Conservation (phyloP, 2,797 vertebrate species). For the Sebastes reedi region DNA sequence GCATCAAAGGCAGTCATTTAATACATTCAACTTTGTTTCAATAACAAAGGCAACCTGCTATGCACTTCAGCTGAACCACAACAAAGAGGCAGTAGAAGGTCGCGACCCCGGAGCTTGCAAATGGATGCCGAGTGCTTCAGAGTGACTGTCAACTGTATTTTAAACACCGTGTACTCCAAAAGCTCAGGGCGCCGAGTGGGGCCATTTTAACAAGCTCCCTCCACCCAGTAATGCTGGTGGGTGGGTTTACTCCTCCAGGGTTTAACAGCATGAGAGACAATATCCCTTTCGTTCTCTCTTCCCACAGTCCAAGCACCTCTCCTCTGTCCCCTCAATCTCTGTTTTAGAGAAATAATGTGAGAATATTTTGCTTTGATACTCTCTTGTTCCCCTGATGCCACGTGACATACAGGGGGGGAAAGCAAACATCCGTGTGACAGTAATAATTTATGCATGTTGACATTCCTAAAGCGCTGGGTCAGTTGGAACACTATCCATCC, state of each 20-base stretch:
- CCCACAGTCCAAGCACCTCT: neutral
- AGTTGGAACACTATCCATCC: constrained; percentile 46
- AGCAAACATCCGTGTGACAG: constrained; percentile 69
- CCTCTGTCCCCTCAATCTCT: neutral
- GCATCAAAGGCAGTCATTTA: constrained; percentile 80
- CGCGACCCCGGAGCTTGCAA: constrained; percentile 66
- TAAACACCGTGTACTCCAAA: constrained; percentile 52
- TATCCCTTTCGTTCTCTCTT: constrained; percentile 11
- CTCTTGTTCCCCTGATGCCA: constrained; percentile 49
- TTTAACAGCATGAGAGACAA: constrained; percentile 34
- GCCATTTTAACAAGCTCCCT: constrained; percentile 70
- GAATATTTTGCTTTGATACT: constrained; percentile 55
- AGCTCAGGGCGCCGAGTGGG: constrained; percentile 56
- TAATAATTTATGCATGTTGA: constrained; percentile 67
- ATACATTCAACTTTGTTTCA: constrained; percentile 77
- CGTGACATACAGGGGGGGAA: constrained; percentile 35
- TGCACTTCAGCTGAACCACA: constrained; percentile 83
- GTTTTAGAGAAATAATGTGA: constrained; percentile 31
- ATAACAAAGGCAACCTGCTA: constrained; percentile 81
- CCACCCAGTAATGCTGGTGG: constrained; percentile 41
- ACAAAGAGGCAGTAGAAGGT: constrained; percentile 75
- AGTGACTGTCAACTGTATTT: constrained; percentile 76
- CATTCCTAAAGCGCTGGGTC: constrained; percentile 71
- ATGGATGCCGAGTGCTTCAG: constrained; percentile 72
- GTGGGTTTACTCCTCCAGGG: constrained; percentile 40